These are phyloP conservation scores for Aleiodes alternator DNA, from an alignment of 2,888 invertebrate species.

Conservation along the genomic window DNA sequence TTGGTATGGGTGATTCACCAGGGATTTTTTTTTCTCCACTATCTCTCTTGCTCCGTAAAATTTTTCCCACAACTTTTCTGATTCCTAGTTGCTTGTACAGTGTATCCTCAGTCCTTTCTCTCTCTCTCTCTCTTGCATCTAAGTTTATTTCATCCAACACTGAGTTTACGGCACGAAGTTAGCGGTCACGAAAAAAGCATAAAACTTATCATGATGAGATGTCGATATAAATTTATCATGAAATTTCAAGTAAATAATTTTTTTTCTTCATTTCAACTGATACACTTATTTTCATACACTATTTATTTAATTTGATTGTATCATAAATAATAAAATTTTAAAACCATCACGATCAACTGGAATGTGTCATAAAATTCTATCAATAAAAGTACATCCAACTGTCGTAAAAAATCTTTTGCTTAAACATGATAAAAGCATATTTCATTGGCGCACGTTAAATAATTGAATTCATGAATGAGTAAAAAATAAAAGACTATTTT, in stretches of 20 bases:
- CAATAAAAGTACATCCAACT: not conserved
- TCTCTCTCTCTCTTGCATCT: no score
- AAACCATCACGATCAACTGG: no score
- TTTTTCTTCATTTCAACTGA: slow-evolving; percentile 18
- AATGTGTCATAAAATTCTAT: no score
- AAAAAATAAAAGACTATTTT: no score
- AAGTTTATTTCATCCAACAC: no score
- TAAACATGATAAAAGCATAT: no score
- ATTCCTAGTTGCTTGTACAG: slow-evolving; percentile 49
- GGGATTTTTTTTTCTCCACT: slow-evolving; percentile 1
- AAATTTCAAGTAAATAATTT: slow-evolving; percentile 24
- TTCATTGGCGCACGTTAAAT: no score
- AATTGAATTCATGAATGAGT: no score
- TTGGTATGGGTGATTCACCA: slow-evolving; percentile 5
- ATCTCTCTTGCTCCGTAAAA: slow-evolving; percentile 21
- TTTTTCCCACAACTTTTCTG: slow-evolving; percentile 52
- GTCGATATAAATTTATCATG: slow-evolving; percentile 56
- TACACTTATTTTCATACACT: not conserved
- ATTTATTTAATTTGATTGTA: no score
- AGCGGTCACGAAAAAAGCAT: slow-evolving; percentile 50
- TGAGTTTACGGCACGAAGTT: slow-evolving; percentile 51
- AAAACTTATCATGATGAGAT: slow-evolving; percentile 50
- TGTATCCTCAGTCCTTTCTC: slow-evolving; percentile 38
- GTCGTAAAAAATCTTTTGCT: no score
- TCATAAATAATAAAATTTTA: no score